Base-by-base conservation (phyloP, 2,888 invertebrate species). In the Globia sparganii region DNA sequence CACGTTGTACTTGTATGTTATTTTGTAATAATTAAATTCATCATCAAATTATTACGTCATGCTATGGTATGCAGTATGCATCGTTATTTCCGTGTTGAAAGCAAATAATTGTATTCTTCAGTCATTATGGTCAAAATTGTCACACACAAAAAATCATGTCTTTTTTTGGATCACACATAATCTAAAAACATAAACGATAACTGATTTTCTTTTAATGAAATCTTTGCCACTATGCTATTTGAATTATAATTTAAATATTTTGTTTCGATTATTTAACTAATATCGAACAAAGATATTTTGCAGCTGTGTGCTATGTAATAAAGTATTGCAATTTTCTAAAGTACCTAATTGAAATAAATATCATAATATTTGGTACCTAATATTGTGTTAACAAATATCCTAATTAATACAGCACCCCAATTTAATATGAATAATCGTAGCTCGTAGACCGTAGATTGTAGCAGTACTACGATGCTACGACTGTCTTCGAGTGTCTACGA, bases 41-140 rank as follows among this genome's bases (percentile, higher is more conserved):
- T n/a, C n/a, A n/a, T n/a, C 62, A 69, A 69, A 58, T 71, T 69
- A 61, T 79, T 34, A 82, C 75, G 69, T 80, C 75, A 80, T 53
- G 21, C 31, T n/a, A 28, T 59, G 58, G 56, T 21, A 77, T 67
- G n/a, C 31, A 13, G 25, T 21, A 71, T 67, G 21, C 31, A 21
- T 25, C 8, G 31, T n/a, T n/a, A 72, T 72, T 77, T 77, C 80
- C 53, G 67, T 64, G 58, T 76, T 53, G 11, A 15, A 18, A 67
- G 13, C 58, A 34, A 67, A 49, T 59, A 13, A 43, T 43, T 28
- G 25, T 18, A 31, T 49, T 31, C 15, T 49, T 31, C 25, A 67
- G 21, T 15, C 25, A 34, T 18, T n/a, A 25, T 15, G 4, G 15
- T 9, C 15, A 49, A 21, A 43, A 28, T 43, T 28, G 9, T 21